Evolutionary conservation across 2,797 vertebrate genomes (phyloP), one percentile per base, ranked within the genome.

Genomic region (Agapornis canus): DNA sequence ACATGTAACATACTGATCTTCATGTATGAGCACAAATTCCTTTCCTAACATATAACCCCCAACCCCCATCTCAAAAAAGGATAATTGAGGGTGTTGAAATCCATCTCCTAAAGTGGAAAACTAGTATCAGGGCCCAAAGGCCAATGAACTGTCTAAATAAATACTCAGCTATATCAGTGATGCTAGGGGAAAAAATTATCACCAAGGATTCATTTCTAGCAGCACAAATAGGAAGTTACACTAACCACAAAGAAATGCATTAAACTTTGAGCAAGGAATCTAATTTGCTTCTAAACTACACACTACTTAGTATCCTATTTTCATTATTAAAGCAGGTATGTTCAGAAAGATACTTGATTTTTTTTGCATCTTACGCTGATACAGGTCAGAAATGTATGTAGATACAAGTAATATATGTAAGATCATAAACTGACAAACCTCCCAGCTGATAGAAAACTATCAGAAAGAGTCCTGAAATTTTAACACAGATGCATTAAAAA

Each of bases 181-280:
- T 39, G n/a, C 45, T 23, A 6, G 7, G 1, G 2, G 26, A 0
- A 37, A 37, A n/a, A 4, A 7, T 23, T 21, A 51, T 31, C 49
- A 65, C 20, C 31, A 71, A 82, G 27, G 13, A 79, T 72, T 72
- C 7, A 64, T 72, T 87, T 92, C 76, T 27, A 76, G 47, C 23
- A 57, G 14, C 8, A 61, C 31, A 91, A 92, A 25, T 16, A 71
- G 10, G 42, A 89, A 91, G 60, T 57, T 29, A 48, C 8, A 82
- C 13, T n/a, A 78, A 29, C 43, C 42, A 22, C 0, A 65, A 79
- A 40, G 10, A 89, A 78, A 86, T 3, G 8, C 42, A 82, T 13
- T 47, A 51, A 47, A 42, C 39, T 86, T 64, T 19, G 43, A 68
- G 31, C 32, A 82, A 61, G 32, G 11, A 87, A 56, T 39, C 45